Base-by-base conservation (phyloP, 2,113 vertebrate species). In the Oreochromis niloticus region DNA sequence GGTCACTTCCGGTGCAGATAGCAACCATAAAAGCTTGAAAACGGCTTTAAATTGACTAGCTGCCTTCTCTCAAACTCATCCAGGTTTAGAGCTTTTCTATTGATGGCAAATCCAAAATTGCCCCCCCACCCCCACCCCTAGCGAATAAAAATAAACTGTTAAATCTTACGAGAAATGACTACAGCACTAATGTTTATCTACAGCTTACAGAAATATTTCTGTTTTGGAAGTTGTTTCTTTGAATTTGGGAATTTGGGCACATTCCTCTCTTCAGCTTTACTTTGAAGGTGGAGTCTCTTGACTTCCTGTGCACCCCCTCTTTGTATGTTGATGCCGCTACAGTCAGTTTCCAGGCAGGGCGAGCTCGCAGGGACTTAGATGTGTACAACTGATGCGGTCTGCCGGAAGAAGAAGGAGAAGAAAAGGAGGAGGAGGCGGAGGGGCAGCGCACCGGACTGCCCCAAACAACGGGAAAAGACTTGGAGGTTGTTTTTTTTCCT, bases 391-490 rank as follows among this genome's bases (percentile, higher is more conserved):
- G 93, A 95, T 93, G 92, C 85, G 88, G 92, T 91, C 88, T 92
- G 93, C 94, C 88, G 94, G 91, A 90, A 93, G 91, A 63, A 75
- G 88, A 84, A 78, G 78, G 81, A 36, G 83, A 82, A 24, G 71
- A 66, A 22, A 83, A 85, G 39, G 86, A 84, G 81, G 83, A 89
- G 93, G 86, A 84, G 86, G 88, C 61, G 88, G 88, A 66, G 39
- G 88, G 80, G 63, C 57, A 57, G 68, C 59, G 68, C 87, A 80
- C 46, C 83, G 91, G 90, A 87, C 85, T 85, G 85, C 83, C 89
- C 84, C 32, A 93, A 94, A 95, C 94, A 95, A 95, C 95, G 93
- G 86, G 93, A 87, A 88, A 87, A 87, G 56, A 94, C 90, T 39
- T 89, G 73, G 85, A 17, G 32, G 6, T 34, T 81, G 36, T 63